Percentiles rank a stretch among this genome's conserved stretches.
phyloP scores from a whole-genome alignment of 2,888 invertebrate species.

The Cosmia trapezina region DNA sequence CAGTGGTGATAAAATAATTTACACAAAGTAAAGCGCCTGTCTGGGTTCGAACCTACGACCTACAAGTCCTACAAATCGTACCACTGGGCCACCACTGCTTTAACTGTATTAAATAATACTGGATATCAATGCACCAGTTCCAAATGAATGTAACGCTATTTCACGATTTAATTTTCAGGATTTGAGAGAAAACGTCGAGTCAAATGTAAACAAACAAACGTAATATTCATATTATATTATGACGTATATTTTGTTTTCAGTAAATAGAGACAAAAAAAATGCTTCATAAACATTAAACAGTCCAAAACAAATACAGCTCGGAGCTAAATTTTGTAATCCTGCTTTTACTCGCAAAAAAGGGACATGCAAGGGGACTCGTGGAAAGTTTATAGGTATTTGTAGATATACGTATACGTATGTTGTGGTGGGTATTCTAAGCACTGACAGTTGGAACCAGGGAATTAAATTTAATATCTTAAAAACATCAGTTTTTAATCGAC shows the following conservation, averaged over 20 bases:
- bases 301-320: slow-evolving; percentile 52
- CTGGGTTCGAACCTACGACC: too few species aligned
- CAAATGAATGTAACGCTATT: not conserved
- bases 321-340: slow-evolving; percentile 47
- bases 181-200: not conserved
- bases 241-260: slow-evolving; percentile 40
- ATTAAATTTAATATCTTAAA: not conserved
- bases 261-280: slow-evolving; percentile 47
- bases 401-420: not conserved
- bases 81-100: too few species aligned
- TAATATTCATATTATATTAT: slow-evolving; percentile 23
- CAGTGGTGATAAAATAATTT: too few species aligned
- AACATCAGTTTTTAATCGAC: too few species aligned
- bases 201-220: slow-evolving; percentile 8
- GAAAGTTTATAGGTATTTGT: slow-evolving; percentile 23
- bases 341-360: slow-evolving; percentile 43
- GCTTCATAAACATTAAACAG: slow-evolving; percentile 43
- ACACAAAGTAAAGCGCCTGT: too few species aligned
- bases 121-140: not conserved
- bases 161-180: not conserved
- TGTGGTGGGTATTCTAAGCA: not conserved
- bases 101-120: not conserved
- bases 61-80: too few species aligned
- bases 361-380: not conserved
- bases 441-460: not conserved